Percentiles rank a stretch among this genome's conserved stretches.
Evolutionary conservation across 2,113 vertebrate species (phyloP).

Genomic region (Telmatochromis sp.): DNA sequence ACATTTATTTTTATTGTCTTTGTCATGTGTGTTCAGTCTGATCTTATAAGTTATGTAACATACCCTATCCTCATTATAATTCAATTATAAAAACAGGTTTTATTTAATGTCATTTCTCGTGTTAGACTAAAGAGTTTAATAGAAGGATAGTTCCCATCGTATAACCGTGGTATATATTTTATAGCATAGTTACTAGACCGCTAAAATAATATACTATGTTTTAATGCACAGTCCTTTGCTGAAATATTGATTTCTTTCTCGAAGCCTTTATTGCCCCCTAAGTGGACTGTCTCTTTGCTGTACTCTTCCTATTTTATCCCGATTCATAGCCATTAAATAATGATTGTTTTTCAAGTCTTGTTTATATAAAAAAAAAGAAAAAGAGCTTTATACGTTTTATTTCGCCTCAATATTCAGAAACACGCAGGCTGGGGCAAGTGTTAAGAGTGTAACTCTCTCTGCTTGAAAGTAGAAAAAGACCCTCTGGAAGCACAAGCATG

Average conservation of each 20-base stretch:
- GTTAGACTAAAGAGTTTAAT: neutral
- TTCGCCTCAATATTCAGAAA: slow-evolving; percentile 27
- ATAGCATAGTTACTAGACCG: neutral
- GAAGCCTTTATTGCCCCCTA: slow-evolving; percentile 26
- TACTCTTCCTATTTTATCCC: slow-evolving; percentile 1
- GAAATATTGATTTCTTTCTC: slow-evolving; percentile 42
- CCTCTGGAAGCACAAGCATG: neutral
- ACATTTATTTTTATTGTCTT: neutral
- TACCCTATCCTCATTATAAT: neutral
- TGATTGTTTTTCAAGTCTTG: slow-evolving; percentile 48
- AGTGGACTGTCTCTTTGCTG: slow-evolving; percentile 9
- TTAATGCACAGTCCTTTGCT: slow-evolving; percentile 17
- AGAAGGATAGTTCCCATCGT: neutral
- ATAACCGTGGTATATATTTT: neutral
- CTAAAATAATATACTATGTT: slow-evolving; percentile 16
- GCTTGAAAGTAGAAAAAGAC: neutral
- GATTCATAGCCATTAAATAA: slow-evolving; percentile 37
- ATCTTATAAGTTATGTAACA: neutral
- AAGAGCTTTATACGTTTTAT: slow-evolving; percentile 49
- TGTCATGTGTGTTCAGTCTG: neutral
- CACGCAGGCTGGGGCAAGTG: neutral
- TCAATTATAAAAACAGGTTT: neutral
- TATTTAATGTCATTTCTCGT: neutral
- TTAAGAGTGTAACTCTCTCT: slow-evolving; percentile 47
- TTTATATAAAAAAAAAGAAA: slow-evolving; percentile 28